Percentiles rank a stretch among this genome's conserved stretches.
These are phyloP conservation scores for Gymnoscelis rufifasciata DNA, from an alignment of 2,888 invertebrate species.

Conservation along the genomic window DNA sequence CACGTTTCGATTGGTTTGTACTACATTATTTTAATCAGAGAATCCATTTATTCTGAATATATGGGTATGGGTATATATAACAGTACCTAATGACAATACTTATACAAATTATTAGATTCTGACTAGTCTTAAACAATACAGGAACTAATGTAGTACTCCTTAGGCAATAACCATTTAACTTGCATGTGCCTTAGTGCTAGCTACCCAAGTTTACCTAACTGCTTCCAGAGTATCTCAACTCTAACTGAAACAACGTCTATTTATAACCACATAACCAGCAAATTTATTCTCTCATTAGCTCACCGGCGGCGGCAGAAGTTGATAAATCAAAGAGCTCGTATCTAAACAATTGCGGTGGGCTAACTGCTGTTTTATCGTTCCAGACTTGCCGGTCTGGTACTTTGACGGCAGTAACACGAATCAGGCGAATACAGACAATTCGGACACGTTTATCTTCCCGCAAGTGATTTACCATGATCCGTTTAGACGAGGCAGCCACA, in stretches of 20 bases:
- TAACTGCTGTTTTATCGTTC: slow-evolving; percentile 33
- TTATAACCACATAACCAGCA: not conserved
- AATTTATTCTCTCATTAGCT: not conserved
- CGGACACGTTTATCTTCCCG: slow-evolving; percentile 87
- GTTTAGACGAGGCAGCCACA: slow-evolving; percentile 85
- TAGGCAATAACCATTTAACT: too few species aligned
- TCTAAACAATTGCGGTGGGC: slow-evolving; percentile 9
- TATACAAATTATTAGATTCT: too few species aligned
- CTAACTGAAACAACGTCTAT: not conserved
- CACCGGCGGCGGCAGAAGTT: not conserved
- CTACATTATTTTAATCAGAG: too few species aligned
- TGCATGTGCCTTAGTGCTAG: too few species aligned
- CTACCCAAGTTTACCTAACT: not conserved
- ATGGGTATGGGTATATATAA: too few species aligned
- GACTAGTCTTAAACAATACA: too few species aligned
- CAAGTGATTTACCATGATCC: slow-evolving; percentile 89
- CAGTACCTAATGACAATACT: too few species aligned
- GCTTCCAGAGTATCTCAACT: not conserved
- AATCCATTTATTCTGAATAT: too few species aligned
- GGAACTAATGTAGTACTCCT: too few species aligned
- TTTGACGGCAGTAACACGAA: slow-evolving; percentile 87
- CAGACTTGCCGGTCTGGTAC: slow-evolving; percentile 86
- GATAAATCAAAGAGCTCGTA: slow-evolving; percentile 13
- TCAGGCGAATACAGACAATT: slow-evolving; percentile 81
- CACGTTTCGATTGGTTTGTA: too few species aligned